A percentile compares a stretch with the other conserved stretches of the same genome.
Conservation (phyloP, 53 echinoderm and acorn worm genomes). For the Astropecten irregularis region DNA sequence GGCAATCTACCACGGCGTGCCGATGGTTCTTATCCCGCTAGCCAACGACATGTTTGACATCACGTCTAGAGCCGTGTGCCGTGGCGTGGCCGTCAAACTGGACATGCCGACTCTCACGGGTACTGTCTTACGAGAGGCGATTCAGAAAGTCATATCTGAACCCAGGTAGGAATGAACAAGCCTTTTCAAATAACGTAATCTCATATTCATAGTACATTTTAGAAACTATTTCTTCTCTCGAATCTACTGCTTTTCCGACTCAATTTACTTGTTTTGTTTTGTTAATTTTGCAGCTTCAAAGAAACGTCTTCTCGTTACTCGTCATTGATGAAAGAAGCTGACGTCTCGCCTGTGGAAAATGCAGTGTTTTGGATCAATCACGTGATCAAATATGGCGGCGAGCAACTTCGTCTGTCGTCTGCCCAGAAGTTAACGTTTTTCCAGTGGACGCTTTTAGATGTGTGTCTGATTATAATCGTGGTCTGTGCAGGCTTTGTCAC, state of each 20-base stretch:
- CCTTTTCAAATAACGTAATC: neutral
- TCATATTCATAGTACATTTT: too few relatives aligned
- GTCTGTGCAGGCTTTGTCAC: too few relatives aligned
- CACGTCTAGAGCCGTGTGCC: constrained; percentile 2
- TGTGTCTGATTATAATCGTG: too few relatives aligned
- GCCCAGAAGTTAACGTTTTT: neutral
- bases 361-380: constrained; percentile 37
- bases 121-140: neutral
- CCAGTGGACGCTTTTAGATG: neutral
- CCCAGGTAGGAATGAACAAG: neutral
- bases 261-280: too few relatives aligned
- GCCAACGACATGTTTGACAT: constrained; percentile 37
- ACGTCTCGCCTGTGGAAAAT: constrained; percentile 22
- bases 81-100: constrained; percentile 18
- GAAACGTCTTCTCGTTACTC: neutral
- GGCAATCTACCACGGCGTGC: constrained; percentile 30
- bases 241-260: too few relatives aligned
- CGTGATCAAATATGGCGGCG: constrained; percentile 45
- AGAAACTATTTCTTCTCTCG: too few relatives aligned
- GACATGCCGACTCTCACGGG: constrained; percentile 36
- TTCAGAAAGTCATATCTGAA: constrained; percentile 1
- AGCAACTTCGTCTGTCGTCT: neutral
- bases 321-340: neutral
- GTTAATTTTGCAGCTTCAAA: neutral
- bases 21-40: constrained; percentile 33